Evolutionary conservation across 2,888 invertebrate genomes (phyloP), one percentile per base, ranked within the genome.

Genomic region (Drosophila meridionalis): DNA sequence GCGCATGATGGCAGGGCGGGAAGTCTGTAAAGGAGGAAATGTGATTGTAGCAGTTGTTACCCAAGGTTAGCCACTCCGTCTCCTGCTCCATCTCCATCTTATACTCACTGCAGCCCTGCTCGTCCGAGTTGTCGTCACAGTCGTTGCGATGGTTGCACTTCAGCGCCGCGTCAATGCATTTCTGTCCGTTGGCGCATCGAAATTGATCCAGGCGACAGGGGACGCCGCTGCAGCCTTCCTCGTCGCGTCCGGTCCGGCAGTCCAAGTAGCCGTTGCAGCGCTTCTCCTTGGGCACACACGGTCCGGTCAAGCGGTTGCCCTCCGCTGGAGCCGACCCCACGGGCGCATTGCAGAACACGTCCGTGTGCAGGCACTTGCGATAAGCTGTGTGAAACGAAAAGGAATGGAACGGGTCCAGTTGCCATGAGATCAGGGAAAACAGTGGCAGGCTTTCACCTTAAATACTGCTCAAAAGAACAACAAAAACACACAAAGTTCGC

Each of bases 111-210:
- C 98, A 98, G 80, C 95, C 95, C 75, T 96, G 95, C 93, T 98
- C 98, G 91, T 98, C 98, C 2, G 97, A 97, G 92, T 96, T 97
- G 93, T 98, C 98, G 0, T 96, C 97, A 91, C 98, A 98, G 93
- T 98, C 98, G 92, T 97, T 96, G 92, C 96, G 96, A 93, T 98
- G 97, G 94, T 98, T 97, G 93, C 98, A 98, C 92, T 96, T 96
- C 87, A 95, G 95, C 28, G 94, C 92, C 61, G 95, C 94, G 90
- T 97, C 97, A 77, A 98, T 95, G 93, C 98, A 98, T 87, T 96
- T 95, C 91, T 95, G 95, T 48, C 97, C 97, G 83, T 96, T 95
- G 80, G 96, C 95, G 93, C 98, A 98, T 52, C 97, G 95, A 93
- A 97, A 98, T 94, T 98, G 97, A 93, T 97, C 97, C 87, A 98